Base-by-base conservation (phyloP, 92 coral and sea anemone genomes). In the Parazoanthus atlanticus region DNA sequence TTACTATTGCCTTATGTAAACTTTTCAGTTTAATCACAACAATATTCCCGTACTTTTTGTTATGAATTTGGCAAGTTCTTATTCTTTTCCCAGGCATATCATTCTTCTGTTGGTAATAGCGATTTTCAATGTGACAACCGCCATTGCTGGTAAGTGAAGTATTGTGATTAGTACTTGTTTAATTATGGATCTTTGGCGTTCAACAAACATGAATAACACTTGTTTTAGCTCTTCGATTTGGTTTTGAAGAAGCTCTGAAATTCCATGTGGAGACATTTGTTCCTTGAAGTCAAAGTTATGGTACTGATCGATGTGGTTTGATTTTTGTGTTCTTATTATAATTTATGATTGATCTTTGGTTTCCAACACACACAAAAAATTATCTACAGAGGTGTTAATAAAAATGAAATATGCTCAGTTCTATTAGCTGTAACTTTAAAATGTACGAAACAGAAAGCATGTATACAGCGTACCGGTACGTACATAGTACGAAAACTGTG, bases 131-230 rank as follows among this genome's bases (percentile, higher is more conserved):
- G 82, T 78, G 34, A 46, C 26, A 52, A 16, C 66, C 66, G 61
- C 82, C 64, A 78, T 46, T 78, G 82, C 82, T 28, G 82, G 82
- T 78, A 46, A 78, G 82, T 78, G 31, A 43, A 78, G 40, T 43
- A 26, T 17, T 29, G 38, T 33, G 33, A 29, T 69, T 32, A 41
- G 81, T 25, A 36, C 21, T n/a, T 46, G 19, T 19, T 78, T 16
- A 19, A 1, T 8, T 56, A 56, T 56, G 5, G 25, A 61, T 16
- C 15, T 52, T 13, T 52, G 12, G 58, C 58, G 58, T 52, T 52
- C 58, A 52, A 52, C 19, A 52, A 52, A 52, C 19, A 15, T 52
- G 12, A 52, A 13, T 19, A 52, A 52, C 21, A 15, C 58, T 52
- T 52, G 21, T 52, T 12, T 1, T 52, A 52, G 19, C 58, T 52